Evolutionary conservation across 1,140 invertebrate genomes (phyloP).

Genomic region (Scaptomyza graminum): DNA sequence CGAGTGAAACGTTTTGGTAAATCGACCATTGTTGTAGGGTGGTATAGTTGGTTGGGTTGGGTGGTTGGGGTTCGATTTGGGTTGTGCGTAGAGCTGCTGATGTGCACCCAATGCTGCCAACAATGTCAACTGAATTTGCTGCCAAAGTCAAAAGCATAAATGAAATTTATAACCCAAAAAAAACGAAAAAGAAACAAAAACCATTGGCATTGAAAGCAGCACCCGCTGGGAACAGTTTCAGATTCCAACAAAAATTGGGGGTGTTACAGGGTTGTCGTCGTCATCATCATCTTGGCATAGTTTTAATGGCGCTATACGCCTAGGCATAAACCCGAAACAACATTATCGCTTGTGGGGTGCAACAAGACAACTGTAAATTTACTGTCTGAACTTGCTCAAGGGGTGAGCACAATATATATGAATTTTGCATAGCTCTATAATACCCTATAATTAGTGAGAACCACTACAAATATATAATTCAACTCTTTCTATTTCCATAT

Average conservation of each 20-base stretch:
- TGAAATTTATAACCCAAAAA: conserved; percentile 45
- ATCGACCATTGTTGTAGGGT: not conserved
- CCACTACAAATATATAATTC: too few relatives aligned
- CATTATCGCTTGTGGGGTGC: conserved; percentile 12
- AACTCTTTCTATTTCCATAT: too few relatives aligned
- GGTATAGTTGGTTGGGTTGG: not conserved
- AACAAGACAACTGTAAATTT: conserved; percentile 19
- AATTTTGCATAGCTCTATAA: not conserved
- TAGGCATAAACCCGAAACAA: conserved; percentile 29
- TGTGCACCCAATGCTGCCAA: not conserved
- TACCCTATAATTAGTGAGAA: not conserved
- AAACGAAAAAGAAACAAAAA: too few relatives aligned
- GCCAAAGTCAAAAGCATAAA: conserved; percentile 37
- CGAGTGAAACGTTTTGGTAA: conserved; percentile 25
- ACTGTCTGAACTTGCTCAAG: not conserved
- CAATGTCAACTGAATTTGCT: conserved; percentile 33
- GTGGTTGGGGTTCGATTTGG: not conserved
- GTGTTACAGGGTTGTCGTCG: too few relatives aligned
- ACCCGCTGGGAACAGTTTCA: conserved; percentile 32
- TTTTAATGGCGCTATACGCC: conserved; percentile 50
- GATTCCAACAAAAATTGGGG: not conserved
- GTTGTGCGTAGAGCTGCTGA: not conserved
- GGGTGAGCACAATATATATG: conserved; percentile 12
- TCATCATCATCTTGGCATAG: conserved; percentile 30
- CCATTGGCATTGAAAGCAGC: conserved; percentile 18